Conservation (phyloP, 2,113 vertebrate species). For the Prunella fulvescens region DNA sequence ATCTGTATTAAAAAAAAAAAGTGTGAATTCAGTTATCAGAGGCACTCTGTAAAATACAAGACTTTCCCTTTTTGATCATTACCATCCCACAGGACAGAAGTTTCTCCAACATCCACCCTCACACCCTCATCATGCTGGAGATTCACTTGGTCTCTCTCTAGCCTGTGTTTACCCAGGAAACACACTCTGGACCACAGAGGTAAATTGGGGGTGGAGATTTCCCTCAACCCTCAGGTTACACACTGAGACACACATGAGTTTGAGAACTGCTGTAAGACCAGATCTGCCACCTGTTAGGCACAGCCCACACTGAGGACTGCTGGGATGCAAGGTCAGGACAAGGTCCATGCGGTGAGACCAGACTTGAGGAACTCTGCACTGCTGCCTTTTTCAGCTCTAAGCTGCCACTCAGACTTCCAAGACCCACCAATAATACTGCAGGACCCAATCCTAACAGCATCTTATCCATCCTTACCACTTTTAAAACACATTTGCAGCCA, state of each 20-base stretch:
- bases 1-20: not conserved
- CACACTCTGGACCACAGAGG: not conserved
- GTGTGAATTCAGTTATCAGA: not conserved
- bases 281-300: not conserved
- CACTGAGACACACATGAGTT: not conserved
- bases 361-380: not conserved
- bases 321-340: not conserved
- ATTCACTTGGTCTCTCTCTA: not conserved
- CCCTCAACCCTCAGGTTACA: not conserved
- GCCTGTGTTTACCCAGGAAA: not conserved
- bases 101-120: rapidly evolving
- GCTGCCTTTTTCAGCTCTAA: not conserved
- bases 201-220: not conserved
- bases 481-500: not conserved
- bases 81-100: not conserved
- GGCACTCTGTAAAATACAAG: not conserved
- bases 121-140: rapidly evolving
- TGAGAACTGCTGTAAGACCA: not conserved
- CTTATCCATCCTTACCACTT: not conserved
- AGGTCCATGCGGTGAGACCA: not conserved
- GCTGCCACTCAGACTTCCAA: not conserved
- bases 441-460: not conserved
- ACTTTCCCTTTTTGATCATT: not conserved
- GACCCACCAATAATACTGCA: rapidly evolving
- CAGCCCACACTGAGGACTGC: rapidly evolving